Conservation (phyloP, 92 coral and sea anemone species). For the Galaxea fascicularis region DNA sequence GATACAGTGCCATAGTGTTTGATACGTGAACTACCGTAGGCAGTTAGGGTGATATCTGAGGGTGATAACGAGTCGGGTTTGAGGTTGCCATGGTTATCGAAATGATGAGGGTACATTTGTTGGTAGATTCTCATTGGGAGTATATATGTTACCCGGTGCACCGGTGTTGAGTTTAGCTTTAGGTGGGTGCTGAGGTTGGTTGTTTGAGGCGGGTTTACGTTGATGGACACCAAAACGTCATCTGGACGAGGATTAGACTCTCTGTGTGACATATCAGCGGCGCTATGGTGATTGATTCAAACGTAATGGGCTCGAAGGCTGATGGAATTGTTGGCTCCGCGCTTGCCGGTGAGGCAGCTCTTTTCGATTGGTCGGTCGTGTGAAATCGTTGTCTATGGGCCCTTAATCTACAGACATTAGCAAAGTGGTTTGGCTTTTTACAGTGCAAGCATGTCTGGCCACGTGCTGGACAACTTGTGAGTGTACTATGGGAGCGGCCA, state of each 20-base stretch:
- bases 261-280: slow-evolving; percentile 33
- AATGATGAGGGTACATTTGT: slow-evolving; percentile 41
- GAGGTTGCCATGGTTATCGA: slow-evolving; percentile 25
- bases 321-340: not conserved
- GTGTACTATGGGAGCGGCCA: slow-evolving; percentile 58
- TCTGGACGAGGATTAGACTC: slow-evolving; percentile 19
- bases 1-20: slow-evolving; percentile 45
- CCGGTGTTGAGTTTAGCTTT: slow-evolving; percentile 52
- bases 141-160: slow-evolving; percentile 63
- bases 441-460: slow-evolving; percentile 56
- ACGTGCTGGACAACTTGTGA: slow-evolving; percentile 59
- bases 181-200: slow-evolving; percentile 20
- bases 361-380: not conserved
- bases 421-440: slow-evolving; percentile 46
- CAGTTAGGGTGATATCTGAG: slow-evolving; percentile 51
- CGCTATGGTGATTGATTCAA: slow-evolving; percentile 52
- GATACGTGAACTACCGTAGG: slow-evolving; percentile 60
- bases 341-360: not conserved
- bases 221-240: slow-evolving; percentile 48
- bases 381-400: not conserved
- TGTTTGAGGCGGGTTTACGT: slow-evolving; percentile 8
- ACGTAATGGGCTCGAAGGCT: slow-evolving; percentile 4
- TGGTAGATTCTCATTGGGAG: slow-evolving; percentile 56
- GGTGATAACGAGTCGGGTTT: slow-evolving; percentile 21
- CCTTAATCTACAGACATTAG: slow-evolving; percentile 35